Evolutionary conservation across 2,888 invertebrate species (phyloP).

Genomic region (Spilarctia lutea): DNA sequence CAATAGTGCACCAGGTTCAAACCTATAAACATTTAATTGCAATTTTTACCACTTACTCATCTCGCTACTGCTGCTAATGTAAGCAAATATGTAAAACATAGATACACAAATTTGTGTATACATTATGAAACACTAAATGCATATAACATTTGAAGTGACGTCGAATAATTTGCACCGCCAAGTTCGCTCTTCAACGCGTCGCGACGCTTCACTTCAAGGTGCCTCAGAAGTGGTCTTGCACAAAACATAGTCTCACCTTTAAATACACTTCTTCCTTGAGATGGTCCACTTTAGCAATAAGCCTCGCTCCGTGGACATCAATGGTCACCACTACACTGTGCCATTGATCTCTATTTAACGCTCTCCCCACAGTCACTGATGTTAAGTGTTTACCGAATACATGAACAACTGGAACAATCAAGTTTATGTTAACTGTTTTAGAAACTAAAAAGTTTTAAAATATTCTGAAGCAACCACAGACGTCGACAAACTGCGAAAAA

Average conservation of each 20-base stretch:
- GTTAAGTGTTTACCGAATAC: constrained; percentile 96
- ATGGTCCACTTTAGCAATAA: constrained; percentile 95
- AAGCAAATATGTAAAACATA: no score
- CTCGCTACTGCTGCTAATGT: no score
- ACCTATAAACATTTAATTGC: not conserved
- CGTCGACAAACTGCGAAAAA: no score
- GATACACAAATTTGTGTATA: no score
- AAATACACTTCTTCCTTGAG: constrained; percentile 93
- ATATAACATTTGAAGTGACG: not conserved
- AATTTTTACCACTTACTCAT: no score
- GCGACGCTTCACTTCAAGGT: no score
- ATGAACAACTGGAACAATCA: constrained; percentile 89
- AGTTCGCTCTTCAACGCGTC: no score
- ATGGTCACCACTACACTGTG: constrained; percentile 95
- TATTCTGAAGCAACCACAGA: no score
- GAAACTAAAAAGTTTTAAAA: not conserved
- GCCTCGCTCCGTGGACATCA: constrained; percentile 94
- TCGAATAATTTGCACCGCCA: no score
- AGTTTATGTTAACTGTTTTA: no score
- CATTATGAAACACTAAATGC: no score
- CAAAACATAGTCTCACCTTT: constrained; percentile 72
- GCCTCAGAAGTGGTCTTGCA: not conserved
- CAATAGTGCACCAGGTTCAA: not conserved
- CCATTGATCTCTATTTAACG: constrained; percentile 96
- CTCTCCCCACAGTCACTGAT: constrained; percentile 93